phyloP scores from a whole-genome alignment of 2,888 invertebrate genomes.

The Hermodice carunculata region DNA sequence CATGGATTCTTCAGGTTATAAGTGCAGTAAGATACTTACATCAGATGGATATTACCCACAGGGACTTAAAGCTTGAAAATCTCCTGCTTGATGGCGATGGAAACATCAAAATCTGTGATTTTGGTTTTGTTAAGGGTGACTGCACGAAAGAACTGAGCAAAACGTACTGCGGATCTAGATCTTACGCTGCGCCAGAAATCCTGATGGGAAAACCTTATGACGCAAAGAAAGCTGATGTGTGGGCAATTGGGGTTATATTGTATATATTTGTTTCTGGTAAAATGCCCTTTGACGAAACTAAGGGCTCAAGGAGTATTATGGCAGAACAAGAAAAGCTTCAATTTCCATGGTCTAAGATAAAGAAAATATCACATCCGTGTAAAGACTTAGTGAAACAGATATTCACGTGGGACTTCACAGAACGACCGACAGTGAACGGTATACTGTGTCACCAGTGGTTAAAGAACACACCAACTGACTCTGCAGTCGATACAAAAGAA shows the following conservation, averaged over 20 bases:
- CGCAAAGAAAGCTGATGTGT: slow-evolving; percentile 70
- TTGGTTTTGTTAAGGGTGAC: slow-evolving; percentile 69
- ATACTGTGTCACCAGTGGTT: too few species aligned
- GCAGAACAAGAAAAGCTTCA: slow-evolving; percentile 61
- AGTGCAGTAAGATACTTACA: slow-evolving; percentile 70
- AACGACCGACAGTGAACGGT: slow-evolving; percentile 32
- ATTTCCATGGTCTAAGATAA: slow-evolving; percentile 56
- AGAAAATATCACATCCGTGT: slow-evolving; percentile 50
- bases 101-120: slow-evolving; percentile 70
- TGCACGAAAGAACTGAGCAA: slow-evolving; percentile 63
- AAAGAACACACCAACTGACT: too few species aligned
- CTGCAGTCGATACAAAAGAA: too few species aligned
- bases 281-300: slow-evolving; percentile 72
- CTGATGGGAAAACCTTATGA: slow-evolving; percentile 72
- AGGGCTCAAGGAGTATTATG: slow-evolving; percentile 61
- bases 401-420: slow-evolving; percentile 55
- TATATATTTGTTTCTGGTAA: slow-evolving; percentile 70
- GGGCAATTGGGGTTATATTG: slow-evolving; percentile 71
- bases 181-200: slow-evolving; percentile 71
- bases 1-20: slow-evolving; percentile 66
- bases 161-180: slow-evolving; percentile 73
- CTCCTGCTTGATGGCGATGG: slow-evolving; percentile 69
- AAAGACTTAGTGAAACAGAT: slow-evolving; percentile 52
- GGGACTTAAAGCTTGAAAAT: slow-evolving; percentile 73
- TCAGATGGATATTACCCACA: slow-evolving; percentile 69